Evolutionary conservation across 2,113 vertebrate species (phyloP), one percentile per base, ranked within the genome.

Genomic region (Catagonus wagneri): DNA sequence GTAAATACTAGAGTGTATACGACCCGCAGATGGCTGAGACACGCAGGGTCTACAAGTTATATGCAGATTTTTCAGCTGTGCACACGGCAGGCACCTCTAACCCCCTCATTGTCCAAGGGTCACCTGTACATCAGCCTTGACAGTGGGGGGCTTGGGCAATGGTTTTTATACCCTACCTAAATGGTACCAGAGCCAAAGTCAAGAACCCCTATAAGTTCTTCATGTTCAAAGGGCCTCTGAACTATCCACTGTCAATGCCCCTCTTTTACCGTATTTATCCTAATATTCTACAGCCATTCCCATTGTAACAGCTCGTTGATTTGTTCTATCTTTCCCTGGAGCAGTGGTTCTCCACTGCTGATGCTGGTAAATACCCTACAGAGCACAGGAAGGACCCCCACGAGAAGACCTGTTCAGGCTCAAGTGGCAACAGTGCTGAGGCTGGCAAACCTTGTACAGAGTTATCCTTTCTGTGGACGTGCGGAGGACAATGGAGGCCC

Each of bases 311-410:
- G 50, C 69, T 3, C 14, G 66, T 25, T n/a, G 29, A 23, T 6
- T 11, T 65, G 8, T 25, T 83, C 36, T 61, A 3, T 9, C 36
- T 84, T 74, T 29, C 68, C 22, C 32, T 15, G n/a, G 27, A n/a
- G 34, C 32, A 22, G 36, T 22, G 19, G 52, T 81, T 86, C 50
- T 69, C 39, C 2, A 12, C 2, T 1, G 25, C n/a, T 27, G 74
- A 65, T 0, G 5, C 23, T 54, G 66, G n/a, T 36, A 3, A 84
- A 44, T 29, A 16, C 2, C 56, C 54, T 20, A 4, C 14, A 14
- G 0, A 0, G 11, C 72, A 39, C 39, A 32, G 69, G 6, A 1
- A 32, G 69, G 6, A 1, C 1, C 0, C 4, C 50, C 44, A 4
- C 44, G 9, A 12, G 50, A 3, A 36, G n/a, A 23, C 52, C 1